Evolutionary conservation across 2,113 vertebrate species (phyloP).

Genomic region (Gadus macrocephalus): DNA sequence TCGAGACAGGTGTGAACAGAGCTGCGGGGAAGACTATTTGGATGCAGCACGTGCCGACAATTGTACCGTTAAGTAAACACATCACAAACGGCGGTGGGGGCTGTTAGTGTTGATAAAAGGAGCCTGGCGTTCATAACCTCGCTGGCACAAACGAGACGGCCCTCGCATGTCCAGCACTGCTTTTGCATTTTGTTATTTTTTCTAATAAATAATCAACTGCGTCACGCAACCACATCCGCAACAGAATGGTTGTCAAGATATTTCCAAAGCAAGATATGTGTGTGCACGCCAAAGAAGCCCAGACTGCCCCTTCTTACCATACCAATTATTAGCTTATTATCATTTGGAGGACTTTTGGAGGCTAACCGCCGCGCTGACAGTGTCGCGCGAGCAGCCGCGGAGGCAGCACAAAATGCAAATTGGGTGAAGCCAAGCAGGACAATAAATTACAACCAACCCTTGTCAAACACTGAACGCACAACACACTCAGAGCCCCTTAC

Average conservation of each 20-base stretch:
- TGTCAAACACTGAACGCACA: constrained; percentile 33
- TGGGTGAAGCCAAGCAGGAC: constrained; percentile 40
- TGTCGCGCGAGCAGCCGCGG: too few species aligned
- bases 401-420: constrained; percentile 51
- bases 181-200: not conserved
- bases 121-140: constrained; percentile 20
- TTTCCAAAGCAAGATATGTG: too few species aligned
- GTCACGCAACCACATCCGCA: not conserved
- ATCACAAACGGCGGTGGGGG: constrained; percentile 20
- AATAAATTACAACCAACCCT: constrained; percentile 36
- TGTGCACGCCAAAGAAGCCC: not conserved
- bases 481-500: constrained; percentile 20
- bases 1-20: constrained; percentile 36
- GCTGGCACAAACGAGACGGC: constrained; percentile 12
- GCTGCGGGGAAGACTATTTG: constrained; percentile 18
- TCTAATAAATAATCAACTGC: constrained; percentile 3
- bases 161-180: too few species aligned
- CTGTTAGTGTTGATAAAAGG: constrained; percentile 41
- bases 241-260: too few species aligned
- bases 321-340: constrained; percentile 32
- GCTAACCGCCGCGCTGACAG: too few species aligned
- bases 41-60: constrained; percentile 31
- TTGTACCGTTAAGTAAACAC: constrained; percentile 30
- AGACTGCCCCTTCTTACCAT: not conserved
- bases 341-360: constrained; percentile 2